Base-by-base conservation (phyloP, 2,888 invertebrate species). In the Gisinianus flammeolus region DNA sequence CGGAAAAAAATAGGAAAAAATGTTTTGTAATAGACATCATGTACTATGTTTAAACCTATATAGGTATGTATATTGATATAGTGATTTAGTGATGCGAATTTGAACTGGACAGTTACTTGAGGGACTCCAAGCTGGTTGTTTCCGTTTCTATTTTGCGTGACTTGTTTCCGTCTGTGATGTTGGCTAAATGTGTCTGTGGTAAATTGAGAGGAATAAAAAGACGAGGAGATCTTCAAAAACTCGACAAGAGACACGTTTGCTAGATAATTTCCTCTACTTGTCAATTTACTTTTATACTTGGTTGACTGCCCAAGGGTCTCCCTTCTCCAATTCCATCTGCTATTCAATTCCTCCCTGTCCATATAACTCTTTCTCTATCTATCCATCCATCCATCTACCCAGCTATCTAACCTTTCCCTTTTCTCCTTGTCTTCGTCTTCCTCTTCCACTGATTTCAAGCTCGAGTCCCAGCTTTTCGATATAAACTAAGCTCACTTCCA, bases 241-340 rank as follows among this genome's bases (percentile, higher is more conserved):
- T 22, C 26, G 56, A 62, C 22, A 31, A 62, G 62, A 73, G 62
- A 73, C 73, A 58, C 62, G 73, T 62, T 73, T 30, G 30, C 54
- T 31, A 19, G 62, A 73, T 62, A 73, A 73, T 73, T 73, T 73
- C 73, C 73, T 73, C 62, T 62, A 58, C 62, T 73, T 73, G 62
- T 62, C 73, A 73, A 73, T 73, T 58, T 73, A 73, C 62, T 73
- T 73, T 62, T 62, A 24, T 62, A 33, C 62, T 73, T 62, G 35
- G 26, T 66, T 66, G 30, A 66, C 66, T 66, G 66, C 66, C 66
- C 66, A 66, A 66, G 66, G 66, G 66, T 66, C 66, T 66, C 28
- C 31, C 10, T 30, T 66, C 28, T 12, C 66, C 30, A 30, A 30
- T 30, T 66, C 62, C 24, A 64, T 28, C 62, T 26, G 28, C 22